phyloP scores from a whole-genome alignment of 2,113 vertebrate species.

The Gallinago paraguaiae region DNA sequence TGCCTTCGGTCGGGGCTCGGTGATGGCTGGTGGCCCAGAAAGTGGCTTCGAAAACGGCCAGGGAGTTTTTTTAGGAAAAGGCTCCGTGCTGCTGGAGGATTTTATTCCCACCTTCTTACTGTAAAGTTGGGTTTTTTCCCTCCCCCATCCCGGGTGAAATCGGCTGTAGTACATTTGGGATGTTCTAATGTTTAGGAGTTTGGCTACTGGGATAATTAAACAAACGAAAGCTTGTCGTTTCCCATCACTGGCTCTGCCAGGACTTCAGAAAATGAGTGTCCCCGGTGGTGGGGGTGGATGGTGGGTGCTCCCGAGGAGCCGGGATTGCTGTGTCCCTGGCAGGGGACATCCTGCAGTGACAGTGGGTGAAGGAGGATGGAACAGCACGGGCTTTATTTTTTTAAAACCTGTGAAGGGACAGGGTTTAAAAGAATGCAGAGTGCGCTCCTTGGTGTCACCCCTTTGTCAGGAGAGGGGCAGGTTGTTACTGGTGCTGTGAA shows the following conservation, averaged over 20 bases:
- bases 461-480: neutral
- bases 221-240: neutral
- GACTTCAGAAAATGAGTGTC: neutral
- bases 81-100: neutral
- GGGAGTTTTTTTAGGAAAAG: neutral
- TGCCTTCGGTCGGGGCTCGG: neutral
- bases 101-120: neutral
- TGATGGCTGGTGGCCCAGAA: neutral
- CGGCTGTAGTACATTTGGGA: neutral
- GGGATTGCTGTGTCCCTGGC: rapidly evolving
- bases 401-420: neutral
- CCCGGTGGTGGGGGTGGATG: neutral
- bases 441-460: rapidly evolving
- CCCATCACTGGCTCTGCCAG: neutral
- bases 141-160: neutral
- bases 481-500: neutral
- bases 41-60: neutral
- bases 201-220: neutral
- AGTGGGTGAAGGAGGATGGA: neutral
- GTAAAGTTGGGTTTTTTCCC: neutral
- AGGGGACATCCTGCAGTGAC: neutral
- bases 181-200: neutral
- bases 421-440: neutral
- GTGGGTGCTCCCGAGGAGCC: neutral
- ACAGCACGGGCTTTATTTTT: neutral